These are phyloP conservation scores for Ylistrum balloti DNA, from an alignment of 1,140 invertebrate species.

Conservation along the genomic window DNA sequence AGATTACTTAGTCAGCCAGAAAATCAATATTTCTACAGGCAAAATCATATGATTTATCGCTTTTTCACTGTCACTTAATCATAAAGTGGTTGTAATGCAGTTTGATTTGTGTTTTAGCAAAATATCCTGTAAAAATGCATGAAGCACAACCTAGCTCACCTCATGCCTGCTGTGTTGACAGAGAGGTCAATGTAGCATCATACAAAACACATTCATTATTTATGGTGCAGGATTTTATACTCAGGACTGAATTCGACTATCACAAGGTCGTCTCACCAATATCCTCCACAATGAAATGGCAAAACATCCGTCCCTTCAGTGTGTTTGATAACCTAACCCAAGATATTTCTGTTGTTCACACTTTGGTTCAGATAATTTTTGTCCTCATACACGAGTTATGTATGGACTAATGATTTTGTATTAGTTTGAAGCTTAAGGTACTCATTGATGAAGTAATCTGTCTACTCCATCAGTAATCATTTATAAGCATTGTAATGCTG, in stretches of 20 bases:
- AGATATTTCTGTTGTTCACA: not conserved
- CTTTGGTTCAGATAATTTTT: not conserved
- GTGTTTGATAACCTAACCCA: not conserved
- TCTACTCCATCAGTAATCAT: too few species aligned
- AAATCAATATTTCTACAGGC: slow-evolving; percentile 8
- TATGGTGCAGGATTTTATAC: not conserved
- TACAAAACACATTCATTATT: not conserved
- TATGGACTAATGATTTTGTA: too few species aligned
- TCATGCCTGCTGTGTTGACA: not conserved
- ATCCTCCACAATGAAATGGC: not conserved
- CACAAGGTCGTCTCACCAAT: not conserved
- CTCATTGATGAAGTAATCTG: too few species aligned
- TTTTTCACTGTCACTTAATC: not conserved
- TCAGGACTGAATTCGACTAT: not conserved
- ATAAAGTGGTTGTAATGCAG: slow-evolving; percentile 38
- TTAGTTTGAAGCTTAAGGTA: too few species aligned
- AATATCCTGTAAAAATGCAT: not conserved
- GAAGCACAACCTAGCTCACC: not conserved
- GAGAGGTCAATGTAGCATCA: not conserved
- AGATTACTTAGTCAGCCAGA: not conserved
- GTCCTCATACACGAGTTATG: too few species aligned
- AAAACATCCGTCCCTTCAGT: not conserved
- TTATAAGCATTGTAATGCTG: too few species aligned
- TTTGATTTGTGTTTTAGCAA: slow-evolving; percentile 35
- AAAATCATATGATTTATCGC: not conserved